Percentiles rank a stretch among this genome's conserved stretches.
Evolutionary conservation across 2,888 invertebrate genomes (phyloP).

Genomic region (Apotomis capreana): DNA sequence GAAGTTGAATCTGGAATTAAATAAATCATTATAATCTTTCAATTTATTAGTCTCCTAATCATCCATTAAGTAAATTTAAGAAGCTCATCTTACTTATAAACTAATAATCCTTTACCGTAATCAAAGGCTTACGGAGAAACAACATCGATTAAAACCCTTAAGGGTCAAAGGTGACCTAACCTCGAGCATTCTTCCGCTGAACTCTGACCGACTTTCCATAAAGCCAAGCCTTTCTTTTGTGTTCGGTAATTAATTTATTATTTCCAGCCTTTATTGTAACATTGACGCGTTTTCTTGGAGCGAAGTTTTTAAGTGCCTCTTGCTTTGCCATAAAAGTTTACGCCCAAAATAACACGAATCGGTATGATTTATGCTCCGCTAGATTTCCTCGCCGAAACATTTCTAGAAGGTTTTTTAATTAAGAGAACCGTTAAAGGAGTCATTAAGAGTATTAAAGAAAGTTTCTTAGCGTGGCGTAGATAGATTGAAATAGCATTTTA

Average conservation of each 20-base stretch:
- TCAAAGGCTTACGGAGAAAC: background rate
- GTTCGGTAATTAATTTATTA: conserved; percentile 72
- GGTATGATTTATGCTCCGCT: conserved; percentile 37
- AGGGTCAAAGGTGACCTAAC: conserved; percentile 21
- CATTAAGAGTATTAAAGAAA: conserved; percentile 17
- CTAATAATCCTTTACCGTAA: background rate
- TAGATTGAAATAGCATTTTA: background rate
- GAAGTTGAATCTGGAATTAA: too few relatives aligned
- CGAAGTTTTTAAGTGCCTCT: conserved; percentile 58
- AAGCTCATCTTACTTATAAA: background rate
- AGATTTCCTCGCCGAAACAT: conserved; percentile 33
- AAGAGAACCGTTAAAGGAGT: conserved; percentile 29
- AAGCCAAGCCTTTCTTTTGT: conserved; percentile 60
- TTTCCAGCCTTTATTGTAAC: conserved; percentile 63
- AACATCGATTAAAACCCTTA: conserved; percentile 6
- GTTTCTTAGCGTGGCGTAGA: background rate
- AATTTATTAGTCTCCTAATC: too few relatives aligned
- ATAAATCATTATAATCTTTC: too few relatives aligned
- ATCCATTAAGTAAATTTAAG: too few relatives aligned
- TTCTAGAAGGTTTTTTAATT: conserved; percentile 33
- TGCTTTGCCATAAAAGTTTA: conserved; percentile 49
- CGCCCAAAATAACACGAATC: conserved; percentile 41
- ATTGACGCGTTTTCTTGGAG: conserved; percentile 58
- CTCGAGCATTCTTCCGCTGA: conserved; percentile 45
- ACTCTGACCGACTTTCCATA: conserved; percentile 55